phyloP scores from a whole-genome alignment of 1,140 invertebrate genomes.

The Leptinotarsa undecemlineata region DNA sequence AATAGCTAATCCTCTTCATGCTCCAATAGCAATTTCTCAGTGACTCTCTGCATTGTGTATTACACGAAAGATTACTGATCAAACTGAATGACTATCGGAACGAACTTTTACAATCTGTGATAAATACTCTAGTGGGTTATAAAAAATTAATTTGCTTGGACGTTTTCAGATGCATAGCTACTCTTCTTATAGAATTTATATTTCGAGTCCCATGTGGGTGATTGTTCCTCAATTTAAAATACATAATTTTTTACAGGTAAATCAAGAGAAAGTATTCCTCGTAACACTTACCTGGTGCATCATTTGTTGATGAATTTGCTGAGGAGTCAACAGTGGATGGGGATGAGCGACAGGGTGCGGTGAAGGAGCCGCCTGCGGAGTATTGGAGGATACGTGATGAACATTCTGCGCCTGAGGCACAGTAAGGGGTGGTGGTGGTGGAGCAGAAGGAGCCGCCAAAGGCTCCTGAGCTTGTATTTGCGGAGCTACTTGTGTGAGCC shows the following conservation, averaged over 20 bases:
- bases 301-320: conserved; percentile 56
- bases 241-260: conserved; percentile 24
- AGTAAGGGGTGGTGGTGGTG: conserved; percentile 37
- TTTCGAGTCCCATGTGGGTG: no score
- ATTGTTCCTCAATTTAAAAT: no score
- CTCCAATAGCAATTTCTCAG: no score
- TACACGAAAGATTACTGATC: no score
- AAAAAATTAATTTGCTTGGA: no score
- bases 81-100: no score
- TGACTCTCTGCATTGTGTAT: no score
- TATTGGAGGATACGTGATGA: conserved; percentile 19
- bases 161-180: no score
- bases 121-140: no score
- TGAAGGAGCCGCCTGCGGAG: conserved; percentile 19
- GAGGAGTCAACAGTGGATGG: conserved; percentile 36
- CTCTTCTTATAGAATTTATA: no score
- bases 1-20: no score
- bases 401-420: conserved; percentile 36
- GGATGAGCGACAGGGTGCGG: conserved; percentile 29
- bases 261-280: conserved; percentile 5
- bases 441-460: conserved; percentile 5
- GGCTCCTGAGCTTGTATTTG: neutral
- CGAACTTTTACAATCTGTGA: no score
- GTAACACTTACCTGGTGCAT: conserved; percentile 49
- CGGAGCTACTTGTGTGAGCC: neutral